Conservation (phyloP, 2,888 invertebrate species). For the Neocrepidodera transversa region DNA sequence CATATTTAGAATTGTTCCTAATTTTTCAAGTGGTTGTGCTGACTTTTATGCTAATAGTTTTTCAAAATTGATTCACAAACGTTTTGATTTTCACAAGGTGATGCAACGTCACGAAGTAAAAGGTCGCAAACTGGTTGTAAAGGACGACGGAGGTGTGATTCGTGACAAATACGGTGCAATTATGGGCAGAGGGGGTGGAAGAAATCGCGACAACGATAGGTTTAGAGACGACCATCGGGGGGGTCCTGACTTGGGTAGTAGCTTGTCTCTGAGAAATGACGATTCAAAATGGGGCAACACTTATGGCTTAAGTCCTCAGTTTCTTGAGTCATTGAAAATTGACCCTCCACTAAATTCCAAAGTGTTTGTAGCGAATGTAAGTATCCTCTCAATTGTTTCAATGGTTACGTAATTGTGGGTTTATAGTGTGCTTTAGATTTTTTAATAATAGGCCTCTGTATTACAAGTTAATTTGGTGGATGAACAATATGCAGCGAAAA, state of each 20-base stretch:
- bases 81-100: background rate
- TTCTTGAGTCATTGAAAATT: constrained; percentile 92
- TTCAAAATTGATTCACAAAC: background rate
- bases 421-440: background rate
- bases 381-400: constrained; percentile 25
- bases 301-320: constrained; percentile 91
- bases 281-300: constrained; percentile 78
- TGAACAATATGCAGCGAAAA: background rate
- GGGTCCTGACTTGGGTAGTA: constrained; percentile 32
- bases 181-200: constrained; percentile 68
- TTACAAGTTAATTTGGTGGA: background rate
- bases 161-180: constrained; percentile 73
- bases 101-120: constrained; percentile 94
- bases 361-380: constrained; percentile 84
- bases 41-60: background rate
- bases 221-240: constrained; percentile 43
- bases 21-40: background rate
- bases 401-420: background rate
- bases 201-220: constrained; percentile 53
- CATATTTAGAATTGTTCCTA: no score
- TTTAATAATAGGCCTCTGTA: background rate
- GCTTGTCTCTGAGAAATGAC: constrained; percentile 51
- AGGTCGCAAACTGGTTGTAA: constrained; percentile 91
- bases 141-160: constrained; percentile 81
- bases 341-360: constrained; percentile 91